A percentile compares a stretch with the other conserved stretches of the same genome.
These are phyloP conservation scores for Chirona hameri DNA, from an alignment of 2,888 invertebrate species.

Conservation along the genomic window DNA sequence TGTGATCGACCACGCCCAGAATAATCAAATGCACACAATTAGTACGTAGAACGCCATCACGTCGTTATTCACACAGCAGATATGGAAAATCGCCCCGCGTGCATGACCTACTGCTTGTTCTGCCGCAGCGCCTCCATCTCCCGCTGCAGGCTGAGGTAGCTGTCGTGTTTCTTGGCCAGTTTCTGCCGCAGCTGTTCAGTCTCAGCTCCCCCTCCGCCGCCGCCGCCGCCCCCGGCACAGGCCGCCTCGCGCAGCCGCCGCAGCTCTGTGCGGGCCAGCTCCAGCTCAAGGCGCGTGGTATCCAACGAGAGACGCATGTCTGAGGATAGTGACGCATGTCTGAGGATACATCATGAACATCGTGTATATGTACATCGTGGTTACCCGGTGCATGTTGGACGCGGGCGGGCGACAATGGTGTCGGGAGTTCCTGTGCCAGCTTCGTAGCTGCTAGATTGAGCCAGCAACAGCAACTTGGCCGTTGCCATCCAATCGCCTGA, in stretches of 20 bases:
- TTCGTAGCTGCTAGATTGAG: no score
- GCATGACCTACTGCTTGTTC: slow-evolving; percentile 40
- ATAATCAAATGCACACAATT: no score
- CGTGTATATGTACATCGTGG: no score
- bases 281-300: background rate
- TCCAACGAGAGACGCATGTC: background rate
- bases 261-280: background rate
- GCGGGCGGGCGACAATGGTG: no score
- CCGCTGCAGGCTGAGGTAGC: slow-evolving; percentile 46
- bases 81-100: no score
- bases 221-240: background rate
- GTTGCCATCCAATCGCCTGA: no score
- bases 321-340: background rate
- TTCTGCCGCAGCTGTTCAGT: slow-evolving; percentile 44
- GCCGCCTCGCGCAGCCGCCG: background rate
- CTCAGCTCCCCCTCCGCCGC: background rate
- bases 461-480: no score
- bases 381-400: no score
- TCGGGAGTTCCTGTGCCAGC: no score
- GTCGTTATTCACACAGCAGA: no score
- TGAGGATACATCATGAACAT: background rate
- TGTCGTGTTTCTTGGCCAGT: slow-evolving; percentile 49
- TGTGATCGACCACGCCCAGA: no score
- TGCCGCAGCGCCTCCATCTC: slow-evolving; percentile 47
- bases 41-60: no score